A percentile compares a stretch with the other conserved stretches of the same genome.
Evolutionary conservation across 2,888 invertebrate species (phyloP).

Genomic region (Ecliptopera silaceata): DNA sequence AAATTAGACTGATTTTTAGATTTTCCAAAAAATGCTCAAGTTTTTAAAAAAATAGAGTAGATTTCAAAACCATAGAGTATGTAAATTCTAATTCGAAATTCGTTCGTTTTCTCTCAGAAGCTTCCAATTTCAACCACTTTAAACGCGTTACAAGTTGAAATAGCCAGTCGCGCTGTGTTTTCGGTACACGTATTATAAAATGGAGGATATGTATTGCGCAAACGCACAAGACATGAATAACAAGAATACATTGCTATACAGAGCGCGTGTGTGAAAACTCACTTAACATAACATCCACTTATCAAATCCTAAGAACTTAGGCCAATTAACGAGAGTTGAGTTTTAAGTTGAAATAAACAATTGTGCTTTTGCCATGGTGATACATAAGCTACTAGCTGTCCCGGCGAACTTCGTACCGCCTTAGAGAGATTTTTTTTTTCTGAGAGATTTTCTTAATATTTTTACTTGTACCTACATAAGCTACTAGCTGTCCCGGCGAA

Average conservation of each 20-base stretch:
- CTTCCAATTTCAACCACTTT: conserved; percentile 27
- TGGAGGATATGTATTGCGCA: conserved; percentile 38
- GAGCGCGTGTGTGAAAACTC: conserved; percentile 16
- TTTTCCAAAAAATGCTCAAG: too few relatives aligned
- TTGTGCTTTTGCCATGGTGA: too few relatives aligned
- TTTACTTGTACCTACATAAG: too few relatives aligned
- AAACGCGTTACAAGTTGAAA: conserved; percentile 24
- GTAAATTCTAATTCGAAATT: too few relatives aligned
- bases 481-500: too few relatives aligned
- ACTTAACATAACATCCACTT: conserved; percentile 1
- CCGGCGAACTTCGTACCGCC: too few relatives aligned
- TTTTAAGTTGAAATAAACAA: neutral
- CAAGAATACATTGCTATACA: conserved; percentile 10
- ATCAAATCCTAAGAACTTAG: neutral
- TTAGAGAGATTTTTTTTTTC: too few relatives aligned
- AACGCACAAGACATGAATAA: conserved; percentile 25
- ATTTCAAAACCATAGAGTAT: too few relatives aligned
- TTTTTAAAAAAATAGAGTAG: too few relatives aligned
- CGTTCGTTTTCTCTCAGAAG: neutral
- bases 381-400: too few relatives aligned
- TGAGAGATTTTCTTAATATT: too few relatives aligned
- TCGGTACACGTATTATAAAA: conserved; percentile 25
- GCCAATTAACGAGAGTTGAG: neutral
- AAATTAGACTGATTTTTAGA: too few relatives aligned
- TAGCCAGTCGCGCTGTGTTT: conserved; percentile 21